Evolutionary conservation across 2,888 invertebrate species (phyloP).

Genomic region (Pantelozetes paolii): DNA sequence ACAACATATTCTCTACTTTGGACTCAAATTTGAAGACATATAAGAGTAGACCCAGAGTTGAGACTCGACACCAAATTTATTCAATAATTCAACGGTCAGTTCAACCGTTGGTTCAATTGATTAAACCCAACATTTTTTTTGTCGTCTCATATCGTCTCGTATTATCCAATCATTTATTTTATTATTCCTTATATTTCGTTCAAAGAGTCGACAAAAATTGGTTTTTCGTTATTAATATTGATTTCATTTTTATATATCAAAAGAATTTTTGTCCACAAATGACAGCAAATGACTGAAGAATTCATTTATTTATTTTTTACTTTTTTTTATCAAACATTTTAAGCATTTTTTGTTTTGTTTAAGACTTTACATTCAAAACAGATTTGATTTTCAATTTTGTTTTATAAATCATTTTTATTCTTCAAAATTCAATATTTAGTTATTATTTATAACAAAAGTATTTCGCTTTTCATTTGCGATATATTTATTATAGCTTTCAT

Average conservation of each 20-base stretch:
- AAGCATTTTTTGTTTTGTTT: no score
- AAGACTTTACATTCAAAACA: no score
- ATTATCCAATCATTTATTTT: constrained; percentile 16
- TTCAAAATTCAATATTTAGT: no score
- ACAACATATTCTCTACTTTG: neutral
- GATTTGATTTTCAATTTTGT: no score
- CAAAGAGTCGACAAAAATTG: neutral
- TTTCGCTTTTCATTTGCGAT: no score
- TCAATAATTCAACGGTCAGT: neutral
- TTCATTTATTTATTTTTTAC: neutral
- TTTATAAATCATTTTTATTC: no score
- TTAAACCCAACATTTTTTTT: constrained; percentile 9
- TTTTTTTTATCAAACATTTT: neutral
- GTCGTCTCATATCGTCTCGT: constrained; percentile 8
- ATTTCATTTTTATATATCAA: neutral
- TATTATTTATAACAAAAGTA: no score
- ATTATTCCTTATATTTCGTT: neutral
- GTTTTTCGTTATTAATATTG: neutral
- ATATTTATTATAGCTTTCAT: neutral
- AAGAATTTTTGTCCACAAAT: neutral
- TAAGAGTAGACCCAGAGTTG: neutral
- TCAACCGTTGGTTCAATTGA: constrained; percentile 1
- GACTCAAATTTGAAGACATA: neutral
- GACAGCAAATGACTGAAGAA: neutral
- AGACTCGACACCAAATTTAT: constrained; percentile 8